Base-by-base conservation (phyloP, 2,888 invertebrate genomes). In the Lasioglossum oenotherae region DNA sequence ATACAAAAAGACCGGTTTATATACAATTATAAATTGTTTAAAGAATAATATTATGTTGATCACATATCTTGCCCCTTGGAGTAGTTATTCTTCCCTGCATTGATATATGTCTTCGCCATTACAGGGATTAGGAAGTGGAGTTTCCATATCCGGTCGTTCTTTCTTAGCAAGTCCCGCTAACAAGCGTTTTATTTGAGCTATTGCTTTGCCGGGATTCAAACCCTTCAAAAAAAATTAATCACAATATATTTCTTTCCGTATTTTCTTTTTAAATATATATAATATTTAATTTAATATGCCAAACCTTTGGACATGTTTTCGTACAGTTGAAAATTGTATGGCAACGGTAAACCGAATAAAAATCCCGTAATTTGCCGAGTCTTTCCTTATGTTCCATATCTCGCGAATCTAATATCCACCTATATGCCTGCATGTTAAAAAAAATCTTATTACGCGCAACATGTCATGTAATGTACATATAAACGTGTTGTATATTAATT, bases 151-250 rank as follows among this genome's bases (percentile, higher is more conserved):
- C 0, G 98, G 98, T 57, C 96, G 95, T 76, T 97, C 97, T 94
- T 99, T 99, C 94, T 97, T 97, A 0, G 97, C 96, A 84, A 98
- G 95, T 78, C 99, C 99, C 2, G 98, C 97, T 73, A 99, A 95
- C 86, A 99, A 95, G 92, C 98, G 98, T 96, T 99, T 99, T 93
- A 99, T 97, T 95, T 99, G 98, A 35, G 98, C 99, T 94, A 99
- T 98, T 14, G 99, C 99, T 93, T 97, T 96, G 8, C 98, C 99
- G 12, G 99, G 99, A 96, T 99, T 99, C 92, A 99, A 96, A 16
- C 98, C 98, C 96, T 97, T 92, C 35, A 95, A 87, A 95, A 86
- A 60, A 67, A 23, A 44, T 53, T 75, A 19, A 12, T 16, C 14
- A 23, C 12, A 23, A 57, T 49, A 16, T 31, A 6, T 49, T 19